Percentiles rank a stretch among this genome's conserved stretches.
phyloP scores from a whole-genome alignment of 2,113 vertebrate genomes.

The Drymodes brunneopygia region DNA sequence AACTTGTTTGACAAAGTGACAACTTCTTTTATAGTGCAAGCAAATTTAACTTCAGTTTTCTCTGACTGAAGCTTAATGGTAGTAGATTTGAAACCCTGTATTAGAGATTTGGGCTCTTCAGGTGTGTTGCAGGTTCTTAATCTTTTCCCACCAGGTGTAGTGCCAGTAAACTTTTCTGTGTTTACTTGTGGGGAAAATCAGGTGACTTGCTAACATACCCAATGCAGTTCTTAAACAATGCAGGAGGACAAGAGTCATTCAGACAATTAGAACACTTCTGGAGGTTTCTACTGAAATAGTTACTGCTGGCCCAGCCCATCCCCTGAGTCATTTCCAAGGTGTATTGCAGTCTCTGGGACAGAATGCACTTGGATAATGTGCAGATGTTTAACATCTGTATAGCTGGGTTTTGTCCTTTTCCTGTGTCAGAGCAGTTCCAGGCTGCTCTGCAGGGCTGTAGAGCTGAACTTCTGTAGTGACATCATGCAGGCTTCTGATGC shows the following conservation, averaged over 20 bases:
- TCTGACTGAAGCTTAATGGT: background rate
- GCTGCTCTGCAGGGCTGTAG: background rate
- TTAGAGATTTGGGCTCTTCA: background rate
- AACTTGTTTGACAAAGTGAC: constrained; percentile 51
- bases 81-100: background rate
- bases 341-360: background rate
- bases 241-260: background rate
- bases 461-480: background rate
- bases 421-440: background rate
- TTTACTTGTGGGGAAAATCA: background rate
- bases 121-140: background rate
- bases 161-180: background rate
- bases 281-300: background rate
- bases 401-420: background rate
- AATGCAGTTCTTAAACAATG: background rate
- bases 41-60: background rate
- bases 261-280: background rate
- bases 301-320: background rate
- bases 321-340: background rate
- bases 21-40: constrained; percentile 13
- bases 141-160: background rate
- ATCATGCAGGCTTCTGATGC: background rate
- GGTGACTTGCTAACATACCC: background rate
- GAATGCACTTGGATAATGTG: background rate
- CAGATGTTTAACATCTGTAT: background rate